These are phyloP conservation scores for Cylindroiulus punctatus DNA, from an alignment of 2,888 invertebrate species.

Conservation along the genomic window DNA sequence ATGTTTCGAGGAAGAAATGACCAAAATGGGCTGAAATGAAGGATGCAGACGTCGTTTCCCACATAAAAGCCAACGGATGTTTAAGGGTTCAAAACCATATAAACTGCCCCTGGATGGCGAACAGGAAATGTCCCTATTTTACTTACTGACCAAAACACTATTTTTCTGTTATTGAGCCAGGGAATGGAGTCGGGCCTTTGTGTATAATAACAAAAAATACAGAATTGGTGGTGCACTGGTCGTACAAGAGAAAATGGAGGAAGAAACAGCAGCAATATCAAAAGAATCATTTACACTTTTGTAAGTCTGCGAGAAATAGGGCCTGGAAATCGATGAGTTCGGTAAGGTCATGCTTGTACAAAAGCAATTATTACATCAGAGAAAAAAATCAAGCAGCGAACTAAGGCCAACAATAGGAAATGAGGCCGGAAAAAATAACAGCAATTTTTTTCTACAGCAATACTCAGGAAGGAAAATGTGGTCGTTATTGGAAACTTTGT, in stretches of 20 bases:
- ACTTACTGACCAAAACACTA: background rate
- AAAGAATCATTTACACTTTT: constrained; percentile 42
- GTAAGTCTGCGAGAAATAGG: constrained; percentile 37
- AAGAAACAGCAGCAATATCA: constrained; percentile 20
- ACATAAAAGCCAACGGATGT: constrained; percentile 10
- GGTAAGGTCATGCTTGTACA: constrained; percentile 3
- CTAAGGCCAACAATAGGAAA: constrained; percentile 37
- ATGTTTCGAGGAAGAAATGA: too few species aligned
- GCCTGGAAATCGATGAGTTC: constrained; percentile 33
- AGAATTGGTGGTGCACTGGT: background rate
- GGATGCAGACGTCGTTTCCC: too few species aligned
- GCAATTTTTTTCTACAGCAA: background rate
- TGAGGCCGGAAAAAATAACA: constrained; percentile 33
- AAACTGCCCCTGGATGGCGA: background rate
- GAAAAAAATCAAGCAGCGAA: constrained; percentile 33
- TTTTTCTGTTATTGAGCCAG: background rate
- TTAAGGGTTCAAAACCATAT: background rate
- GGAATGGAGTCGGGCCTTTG: background rate
- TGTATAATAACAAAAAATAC: background rate
- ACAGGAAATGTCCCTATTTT: constrained; percentile 1
- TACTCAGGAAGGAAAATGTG: constrained; percentile 26
- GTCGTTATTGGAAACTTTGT: background rate
- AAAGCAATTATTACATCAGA: constrained; percentile 23
- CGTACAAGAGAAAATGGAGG: background rate
- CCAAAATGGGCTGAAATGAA: too few species aligned